A percentile compares a stretch with the other conserved stretches of the same genome.
phyloP scores from a whole-genome alignment of 2,888 invertebrate species.

The Cheilosia variabilis region DNA sequence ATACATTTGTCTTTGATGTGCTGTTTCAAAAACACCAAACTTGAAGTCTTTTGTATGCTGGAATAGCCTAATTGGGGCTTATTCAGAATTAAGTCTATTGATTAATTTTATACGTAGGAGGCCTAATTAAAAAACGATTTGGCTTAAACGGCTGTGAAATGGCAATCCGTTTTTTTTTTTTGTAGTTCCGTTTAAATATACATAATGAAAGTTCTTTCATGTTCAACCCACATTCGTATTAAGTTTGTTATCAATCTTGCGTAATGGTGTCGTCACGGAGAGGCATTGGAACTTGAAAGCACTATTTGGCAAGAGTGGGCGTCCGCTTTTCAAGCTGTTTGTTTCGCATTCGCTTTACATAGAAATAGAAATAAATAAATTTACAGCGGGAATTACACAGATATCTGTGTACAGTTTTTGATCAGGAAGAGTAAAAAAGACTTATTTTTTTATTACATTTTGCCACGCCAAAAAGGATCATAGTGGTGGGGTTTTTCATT shows the following conservation, averaged over 20 bases:
- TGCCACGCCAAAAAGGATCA: too few relatives aligned
- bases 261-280: neutral
- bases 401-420: too few relatives aligned
- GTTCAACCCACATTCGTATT: neutral
- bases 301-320: too few relatives aligned
- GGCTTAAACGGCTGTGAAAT: conserved; percentile 2
- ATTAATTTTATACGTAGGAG: conserved; percentile 27
- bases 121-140: conserved; percentile 33
- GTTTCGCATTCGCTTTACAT: too few relatives aligned
- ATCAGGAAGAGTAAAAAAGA: too few relatives aligned
- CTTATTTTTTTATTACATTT: too few relatives aligned
- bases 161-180: neutral
- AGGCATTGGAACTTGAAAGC: neutral
- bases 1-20: neutral
- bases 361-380: too few relatives aligned
- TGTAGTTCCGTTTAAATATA: neutral
- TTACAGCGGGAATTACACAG: too few relatives aligned
- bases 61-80: conserved; percentile 19
- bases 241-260: neutral
- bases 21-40: neutral
- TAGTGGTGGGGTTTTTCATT: too few relatives aligned
- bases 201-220: neutral
- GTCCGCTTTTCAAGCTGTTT: too few relatives aligned
- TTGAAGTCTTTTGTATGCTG: neutral
- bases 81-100: conserved; percentile 18